Evolutionary conservation across 2,113 vertebrate genomes (phyloP), one percentile per base, ranked within the genome.

Genomic region (Vulpes vulpes): DNA sequence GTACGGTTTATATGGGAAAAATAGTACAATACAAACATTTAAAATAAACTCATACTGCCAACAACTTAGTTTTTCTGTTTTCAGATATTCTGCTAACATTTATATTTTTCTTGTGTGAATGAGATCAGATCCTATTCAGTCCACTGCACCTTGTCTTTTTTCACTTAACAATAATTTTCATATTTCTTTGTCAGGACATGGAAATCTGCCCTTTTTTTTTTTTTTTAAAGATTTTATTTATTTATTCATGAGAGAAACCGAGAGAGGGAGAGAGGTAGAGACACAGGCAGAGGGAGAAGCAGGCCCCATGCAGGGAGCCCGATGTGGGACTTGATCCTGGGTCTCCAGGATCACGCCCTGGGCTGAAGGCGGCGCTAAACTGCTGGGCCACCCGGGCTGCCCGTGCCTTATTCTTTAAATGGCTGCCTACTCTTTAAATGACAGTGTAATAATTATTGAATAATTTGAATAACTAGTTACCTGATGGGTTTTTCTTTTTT

Each of bases 1-100:
- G 79, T 59, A 79, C 12, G 86, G 65, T 69, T 95, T 91, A n/a
- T 73, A 59, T 74, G 67, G 78, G 60, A 79, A 91, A 94, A 89
- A 83, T 67, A 97, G 67, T 91, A 49, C 12, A 73, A 27, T 73
- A 82, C 15, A 62, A 64, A 60, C 15, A 83, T 85, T 81, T 74
- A 80, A 94, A 79, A 79, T 89, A 76, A 94, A 60, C 74, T 92
- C 43, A 84, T 84, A 84, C 43, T 60, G 53, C 25, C 69, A 78
- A 43, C 53, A 79, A 35, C 10, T 79, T 92, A 79, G 23, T 65
- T 20, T 74, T 22, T 95, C 49, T 82, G 59, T 49, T 93, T 82
- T 92, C 30, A 35, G 49, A 84, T 8, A 2, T 89, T 92, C 95
- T 91, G 17, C 55, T 92, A 69, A 84, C 74, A 65, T 17, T 57